phyloP scores from a whole-genome alignment of 2,888 invertebrate genomes.

The Stenolophus ochropezus region DNA sequence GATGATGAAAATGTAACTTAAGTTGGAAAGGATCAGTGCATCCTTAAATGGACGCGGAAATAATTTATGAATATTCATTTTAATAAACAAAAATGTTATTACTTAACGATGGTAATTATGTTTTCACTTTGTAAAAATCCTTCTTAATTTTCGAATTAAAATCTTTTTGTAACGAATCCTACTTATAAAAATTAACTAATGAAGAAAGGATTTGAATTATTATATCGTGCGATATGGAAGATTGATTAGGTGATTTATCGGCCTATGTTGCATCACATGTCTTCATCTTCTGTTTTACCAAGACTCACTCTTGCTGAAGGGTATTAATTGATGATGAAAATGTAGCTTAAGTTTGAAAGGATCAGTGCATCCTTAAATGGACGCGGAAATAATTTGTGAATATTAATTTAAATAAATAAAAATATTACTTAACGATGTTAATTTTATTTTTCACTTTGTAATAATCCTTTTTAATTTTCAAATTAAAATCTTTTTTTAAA shows the following conservation, averaged over 20 bases:
- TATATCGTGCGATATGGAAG: slow-evolving; percentile 39
- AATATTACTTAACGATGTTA: too few relatives aligned
- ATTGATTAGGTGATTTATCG: slow-evolving; percentile 23
- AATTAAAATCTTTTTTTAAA: too few relatives aligned
- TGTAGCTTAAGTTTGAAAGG: not conserved
- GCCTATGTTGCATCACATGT: not conserved
- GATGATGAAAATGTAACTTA: not conserved
- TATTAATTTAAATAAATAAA: too few relatives aligned
- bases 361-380: not conserved
- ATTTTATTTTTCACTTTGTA: too few relatives aligned
- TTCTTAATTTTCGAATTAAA: too few relatives aligned
- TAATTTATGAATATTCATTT: not conserved
- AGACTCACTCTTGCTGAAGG: not conserved
- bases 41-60: not conserved
- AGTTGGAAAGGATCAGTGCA: not conserved
- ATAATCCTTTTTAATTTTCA: too few relatives aligned
- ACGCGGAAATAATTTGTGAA: not conserved
- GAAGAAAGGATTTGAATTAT: too few relatives aligned
- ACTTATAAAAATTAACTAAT: too few relatives aligned
- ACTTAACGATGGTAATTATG: too few relatives aligned
- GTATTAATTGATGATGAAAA: not conserved
- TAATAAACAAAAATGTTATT: too few relatives aligned
- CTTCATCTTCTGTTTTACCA: not conserved
- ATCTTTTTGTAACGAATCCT: too few relatives aligned
- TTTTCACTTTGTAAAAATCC: too few relatives aligned